Percentiles rank a stretch among this genome's conserved stretches.
These are phyloP conservation scores for Xiphias gladius DNA, from an alignment of 2,113 vertebrate genomes.

Conservation along the genomic window DNA sequence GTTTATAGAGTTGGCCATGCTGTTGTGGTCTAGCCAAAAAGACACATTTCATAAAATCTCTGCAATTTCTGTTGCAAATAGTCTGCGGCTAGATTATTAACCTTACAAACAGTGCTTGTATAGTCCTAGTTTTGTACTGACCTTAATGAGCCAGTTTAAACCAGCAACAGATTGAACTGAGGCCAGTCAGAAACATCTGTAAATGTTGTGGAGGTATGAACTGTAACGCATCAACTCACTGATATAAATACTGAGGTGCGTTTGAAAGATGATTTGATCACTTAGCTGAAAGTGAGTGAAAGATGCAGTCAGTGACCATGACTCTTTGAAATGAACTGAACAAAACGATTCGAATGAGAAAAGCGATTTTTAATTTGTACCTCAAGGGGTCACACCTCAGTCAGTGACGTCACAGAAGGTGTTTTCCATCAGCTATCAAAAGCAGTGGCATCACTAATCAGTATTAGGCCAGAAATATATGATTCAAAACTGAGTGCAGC, in stretches of 20 bases:
- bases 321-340: neutral
- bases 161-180: no score
- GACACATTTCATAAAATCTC: no score
- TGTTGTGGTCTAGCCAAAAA: no score
- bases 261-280: neutral
- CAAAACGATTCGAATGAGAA: neutral
- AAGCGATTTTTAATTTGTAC: neutral
- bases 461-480: neutral
- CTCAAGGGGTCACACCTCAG: neutral
- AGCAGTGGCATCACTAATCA: neutral
- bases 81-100: no score
- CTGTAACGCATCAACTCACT: neutral
- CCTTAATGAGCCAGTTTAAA: no score
- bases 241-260: neutral
- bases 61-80: no score
- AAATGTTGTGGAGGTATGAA: no score
- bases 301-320: neutral
- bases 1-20: no score
- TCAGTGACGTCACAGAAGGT: neutral
- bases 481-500: neutral
- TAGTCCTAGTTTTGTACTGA: no score
- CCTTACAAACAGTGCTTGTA: no score
- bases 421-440: neutral
- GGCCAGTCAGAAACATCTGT: no score
- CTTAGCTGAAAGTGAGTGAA: neutral